A percentile compares a stretch with the other conserved stretches of the same genome.
Conservation (phyloP, 2,888 invertebrate genomes). For the Muschampia staudingeri region DNA sequence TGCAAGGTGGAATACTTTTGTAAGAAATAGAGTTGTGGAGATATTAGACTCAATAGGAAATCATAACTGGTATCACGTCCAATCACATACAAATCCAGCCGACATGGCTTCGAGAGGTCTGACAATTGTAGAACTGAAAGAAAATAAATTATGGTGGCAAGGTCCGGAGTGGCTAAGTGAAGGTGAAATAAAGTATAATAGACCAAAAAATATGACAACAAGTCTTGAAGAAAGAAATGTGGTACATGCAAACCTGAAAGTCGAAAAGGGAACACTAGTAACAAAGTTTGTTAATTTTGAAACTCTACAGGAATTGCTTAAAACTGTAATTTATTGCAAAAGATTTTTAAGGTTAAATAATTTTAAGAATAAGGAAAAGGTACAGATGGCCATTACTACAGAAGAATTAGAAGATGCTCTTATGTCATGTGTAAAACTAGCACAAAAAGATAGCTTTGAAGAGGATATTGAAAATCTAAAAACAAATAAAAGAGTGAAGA, state of each 20-base stretch:
- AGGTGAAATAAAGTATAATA: neutral
- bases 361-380: too few species aligned
- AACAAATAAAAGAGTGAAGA: conserved; percentile 10
- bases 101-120: conserved; percentile 46
- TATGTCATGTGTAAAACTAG: neutral
- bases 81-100: conserved; percentile 46
- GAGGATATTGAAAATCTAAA: neutral
- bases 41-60: conserved; percentile 29
- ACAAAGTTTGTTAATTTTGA: conserved; percentile 4
- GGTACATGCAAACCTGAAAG: neutral
- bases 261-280: neutral
- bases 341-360: neutral
- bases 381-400: neutral
- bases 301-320: conserved; percentile 1
- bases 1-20: conserved; percentile 42
- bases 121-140: conserved; percentile 1
- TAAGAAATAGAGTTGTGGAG: conserved; percentile 42
- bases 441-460: conserved; percentile 15
- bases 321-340: neutral
- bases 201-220: neutral
- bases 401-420: conserved; percentile 1
- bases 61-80: conserved; percentile 47
- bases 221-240: neutral
- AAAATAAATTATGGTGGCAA: conserved; percentile 28
- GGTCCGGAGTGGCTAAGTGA: conserved; percentile 39